Conservation (phyloP, 1,140 invertebrate genomes). For the Oncopodura yosiiana region DNA sequence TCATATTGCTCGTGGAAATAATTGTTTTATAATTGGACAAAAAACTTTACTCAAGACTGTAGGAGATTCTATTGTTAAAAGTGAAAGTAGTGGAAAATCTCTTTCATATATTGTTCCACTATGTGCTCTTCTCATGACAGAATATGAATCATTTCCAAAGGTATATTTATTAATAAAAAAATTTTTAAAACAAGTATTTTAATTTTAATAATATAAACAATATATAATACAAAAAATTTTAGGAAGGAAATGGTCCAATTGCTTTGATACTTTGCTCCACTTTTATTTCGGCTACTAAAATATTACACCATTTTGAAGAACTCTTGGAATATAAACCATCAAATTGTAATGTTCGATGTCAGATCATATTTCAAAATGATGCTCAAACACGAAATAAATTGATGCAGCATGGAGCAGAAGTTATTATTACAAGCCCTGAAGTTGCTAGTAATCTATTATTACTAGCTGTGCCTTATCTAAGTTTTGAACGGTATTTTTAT, state of each 20-base stretch:
- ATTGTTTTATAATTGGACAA: slow-evolving; percentile 4
- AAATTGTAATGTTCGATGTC: neutral
- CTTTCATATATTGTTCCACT: slow-evolving; percentile 6
- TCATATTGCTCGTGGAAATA: neutral
- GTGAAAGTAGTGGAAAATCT: neutral
- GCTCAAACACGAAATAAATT: neutral
- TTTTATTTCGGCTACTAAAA: neutral
- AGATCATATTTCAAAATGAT: neutral
- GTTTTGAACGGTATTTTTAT: slow-evolving; percentile 8
- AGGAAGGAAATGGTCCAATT: neutral
- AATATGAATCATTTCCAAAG: slow-evolving; percentile 4
- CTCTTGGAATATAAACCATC: neutral
- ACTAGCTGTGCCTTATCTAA: neutral
- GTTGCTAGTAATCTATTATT: neutral
- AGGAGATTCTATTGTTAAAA: too few relatives aligned
- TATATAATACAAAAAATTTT: neutral
- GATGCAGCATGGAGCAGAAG: neutral
- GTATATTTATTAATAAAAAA: too few relatives aligned
- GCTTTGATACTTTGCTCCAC: neutral
- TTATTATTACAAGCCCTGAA: slow-evolving; percentile 4
- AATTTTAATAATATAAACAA: neutral
- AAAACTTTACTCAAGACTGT: too few relatives aligned
- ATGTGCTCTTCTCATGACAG: neutral
- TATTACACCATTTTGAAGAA: neutral
- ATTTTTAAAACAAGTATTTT: neutral